Percentiles rank a stretch among this genome's conserved stretches.
Evolutionary conservation across 2,797 vertebrate species (phyloP).

Genomic region (Chanos chanos): DNA sequence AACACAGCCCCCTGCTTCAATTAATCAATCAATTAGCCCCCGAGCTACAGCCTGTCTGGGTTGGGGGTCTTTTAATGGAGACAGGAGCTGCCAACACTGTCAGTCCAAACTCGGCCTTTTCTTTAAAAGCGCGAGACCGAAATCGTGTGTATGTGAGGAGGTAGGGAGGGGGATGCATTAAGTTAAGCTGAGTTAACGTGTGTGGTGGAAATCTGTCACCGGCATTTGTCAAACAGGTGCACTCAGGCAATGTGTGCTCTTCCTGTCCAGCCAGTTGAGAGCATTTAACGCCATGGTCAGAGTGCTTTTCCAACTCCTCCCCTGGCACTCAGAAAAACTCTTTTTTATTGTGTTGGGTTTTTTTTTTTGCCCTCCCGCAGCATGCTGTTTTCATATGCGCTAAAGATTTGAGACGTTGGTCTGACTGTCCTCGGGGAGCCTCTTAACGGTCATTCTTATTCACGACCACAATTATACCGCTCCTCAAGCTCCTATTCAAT

Average conservation of each 20-base stretch:
- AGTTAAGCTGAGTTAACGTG: slow-evolving; percentile 29
- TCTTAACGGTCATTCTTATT: slow-evolving; percentile 6
- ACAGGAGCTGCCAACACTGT: slow-evolving; percentile 12
- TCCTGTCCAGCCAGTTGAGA: slow-evolving; percentile 4
- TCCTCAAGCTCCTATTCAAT: too few relatives aligned
- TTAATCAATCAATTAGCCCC: slow-evolving; percentile 54
- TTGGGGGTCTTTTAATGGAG: slow-evolving; percentile 35
- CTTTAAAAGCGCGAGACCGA: slow-evolving; percentile 21
- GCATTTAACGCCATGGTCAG: slow-evolving; percentile 12
- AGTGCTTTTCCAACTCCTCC: slow-evolving; percentile 8
- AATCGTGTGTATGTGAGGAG: background rate
- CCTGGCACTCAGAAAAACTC: background rate
- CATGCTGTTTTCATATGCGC: too few relatives aligned
- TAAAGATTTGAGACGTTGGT: background rate
- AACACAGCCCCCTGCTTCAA: slow-evolving; percentile 50
- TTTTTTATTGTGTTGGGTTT: slow-evolving; percentile 1
- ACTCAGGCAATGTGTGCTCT: background rate
- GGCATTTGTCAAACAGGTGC: slow-evolving; percentile 9
- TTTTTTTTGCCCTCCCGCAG: background rate
- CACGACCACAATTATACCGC: slow-evolving; percentile 4
- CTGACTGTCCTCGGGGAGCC: background rate
- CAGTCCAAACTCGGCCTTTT: slow-evolving; percentile 20
- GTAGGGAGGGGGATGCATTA: slow-evolving; percentile 14
- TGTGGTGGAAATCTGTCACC: slow-evolving; percentile 11
- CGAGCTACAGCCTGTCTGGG: slow-evolving; percentile 15